These are phyloP conservation scores for Mactromeris polynyma DNA, from an alignment of 2,888 invertebrate species.

Conservation along the genomic window DNA sequence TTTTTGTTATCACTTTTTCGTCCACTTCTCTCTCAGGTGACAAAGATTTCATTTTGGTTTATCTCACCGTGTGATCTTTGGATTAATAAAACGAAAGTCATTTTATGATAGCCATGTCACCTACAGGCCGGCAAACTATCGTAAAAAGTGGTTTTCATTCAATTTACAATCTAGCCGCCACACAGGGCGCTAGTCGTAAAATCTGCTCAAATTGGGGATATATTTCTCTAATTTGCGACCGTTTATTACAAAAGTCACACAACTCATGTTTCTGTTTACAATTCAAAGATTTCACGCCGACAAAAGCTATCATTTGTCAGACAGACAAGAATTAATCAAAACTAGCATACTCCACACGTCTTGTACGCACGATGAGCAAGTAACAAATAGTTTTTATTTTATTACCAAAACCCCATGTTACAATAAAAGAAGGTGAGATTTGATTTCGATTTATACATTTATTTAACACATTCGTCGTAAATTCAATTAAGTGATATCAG, in stretches of 20 bases:
- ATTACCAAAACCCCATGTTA: not conserved
- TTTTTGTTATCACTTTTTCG: not conserved
- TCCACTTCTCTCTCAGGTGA: not conserved
- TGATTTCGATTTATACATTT: not conserved
- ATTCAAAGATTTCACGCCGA: slow-evolving; percentile 44
- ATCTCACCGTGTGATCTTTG: slow-evolving; percentile 34
- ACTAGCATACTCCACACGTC: not conserved
- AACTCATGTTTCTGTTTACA: slow-evolving; percentile 44
- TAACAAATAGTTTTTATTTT: not conserved
- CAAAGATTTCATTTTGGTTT: slow-evolving; percentile 6
- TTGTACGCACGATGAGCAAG: not conserved
- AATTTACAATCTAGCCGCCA: slow-evolving; percentile 40
- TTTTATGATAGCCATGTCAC: slow-evolving; percentile 44
- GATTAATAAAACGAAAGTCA: slow-evolving; percentile 11
- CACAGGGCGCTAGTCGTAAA: slow-evolving; percentile 48
- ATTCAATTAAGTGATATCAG: no score
- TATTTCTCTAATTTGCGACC: slow-evolving; percentile 39
- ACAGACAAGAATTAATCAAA: slow-evolving; percentile 51
- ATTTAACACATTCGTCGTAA: no score
- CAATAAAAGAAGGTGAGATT: not conserved
- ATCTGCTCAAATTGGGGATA: slow-evolving; percentile 33
- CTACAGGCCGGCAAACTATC: slow-evolving; percentile 27
- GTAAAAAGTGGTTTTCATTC: slow-evolving; percentile 48
- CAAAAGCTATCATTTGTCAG: slow-evolving; percentile 51
- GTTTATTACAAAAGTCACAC: slow-evolving; percentile 49